Evolutionary conservation across 2,888 invertebrate genomes (phyloP), one percentile per base, ranked within the genome.

Genomic region (Bellardia bayeri): DNA sequence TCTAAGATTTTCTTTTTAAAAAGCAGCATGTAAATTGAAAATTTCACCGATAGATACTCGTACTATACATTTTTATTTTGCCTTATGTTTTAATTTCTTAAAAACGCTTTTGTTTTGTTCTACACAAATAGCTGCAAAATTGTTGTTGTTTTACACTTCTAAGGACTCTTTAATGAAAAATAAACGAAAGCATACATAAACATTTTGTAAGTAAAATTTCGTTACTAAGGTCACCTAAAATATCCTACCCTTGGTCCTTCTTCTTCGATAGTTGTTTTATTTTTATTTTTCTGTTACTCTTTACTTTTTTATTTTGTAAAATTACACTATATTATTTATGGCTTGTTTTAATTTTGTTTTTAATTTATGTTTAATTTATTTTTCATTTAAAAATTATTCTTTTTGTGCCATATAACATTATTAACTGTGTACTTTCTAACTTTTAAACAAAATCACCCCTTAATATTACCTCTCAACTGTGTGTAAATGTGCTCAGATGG

Each of bases 401-500:
- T 30, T 30, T 69, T 61, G 16, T 37, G 3, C 3, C 13, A 11
- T 30, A 64, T 49, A 71, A 74, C 68, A 69, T 54, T 80, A 72
- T 74, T 79, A 72, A 83, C 76, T 85, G 42, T 66, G 30, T n/a
- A 71, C 40, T 81, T 81, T 81, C 33, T 81, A 64, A 80, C 66
- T 80, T 45, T 68, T 45, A 37, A 75, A 75, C 58, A 16, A 51
- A 54, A 75, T 13, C 61, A 61, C 33, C 16, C 4, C 23, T 42
- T 40, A 78, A 78, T 61, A 40, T 14, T 54, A 45, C 42, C 37
- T 42, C 56, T 81, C 45, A 40, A 56, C 79, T 33, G 56, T 51
- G 16, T 37, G 8, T 64, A 33, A 81, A 13, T 88, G 54, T 72
- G 56, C 16, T 75, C 94, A 98, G 98, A 97, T 98, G 97, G 98